Evolutionary conservation across 2,888 invertebrate genomes (phyloP), one percentile per base, ranked within the genome.

Genomic region (Diploptera punctata): DNA sequence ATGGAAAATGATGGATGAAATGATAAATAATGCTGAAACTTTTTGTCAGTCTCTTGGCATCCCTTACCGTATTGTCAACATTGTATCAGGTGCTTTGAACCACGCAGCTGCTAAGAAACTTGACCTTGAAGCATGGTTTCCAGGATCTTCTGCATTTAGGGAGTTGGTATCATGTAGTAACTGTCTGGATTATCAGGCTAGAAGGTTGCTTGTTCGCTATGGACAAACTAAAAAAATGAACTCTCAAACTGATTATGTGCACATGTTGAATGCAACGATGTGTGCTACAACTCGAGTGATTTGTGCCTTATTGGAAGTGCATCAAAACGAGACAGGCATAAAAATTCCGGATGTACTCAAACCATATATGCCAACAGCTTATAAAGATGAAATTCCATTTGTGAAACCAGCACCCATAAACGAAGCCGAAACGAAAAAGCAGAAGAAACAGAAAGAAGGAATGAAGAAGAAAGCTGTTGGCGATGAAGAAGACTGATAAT

Each of bases 91-190:
- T 5, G 99, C 99, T 1, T 86, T 99, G 1, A 99, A 99, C 85
- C 97, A 99, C 83, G 99, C 99, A 0, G 99, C 99, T 5, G 88
- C 99, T 0, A 99, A 99, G 86, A 99, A 99, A 82, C 85, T 97
- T 47, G 99, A 99, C 83, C 83, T 99, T 76, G 99, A 99, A 83
- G 99, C 98, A 0, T 99, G 99, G 99, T 99, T 99, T 83, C 97
- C 98, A 0, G 99, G 97, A 21, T 98, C 98, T 0, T 78, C 13
- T 52, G 97, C 98, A 1, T 99, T 93, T 84, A 87, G 99, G 65
- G 99, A 99, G 84, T 87, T 99, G 73, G 99, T 99, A 1, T 99
- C 99, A 0, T 99, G 99, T 84, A 99, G 98, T 79, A 99, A 99
- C 84, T 99, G 99, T 81, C 86, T 98, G 49, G 99, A 98, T 83